Conservation (phyloP, 2,888 invertebrate genomes). For the Agrotis puta region DNA sequence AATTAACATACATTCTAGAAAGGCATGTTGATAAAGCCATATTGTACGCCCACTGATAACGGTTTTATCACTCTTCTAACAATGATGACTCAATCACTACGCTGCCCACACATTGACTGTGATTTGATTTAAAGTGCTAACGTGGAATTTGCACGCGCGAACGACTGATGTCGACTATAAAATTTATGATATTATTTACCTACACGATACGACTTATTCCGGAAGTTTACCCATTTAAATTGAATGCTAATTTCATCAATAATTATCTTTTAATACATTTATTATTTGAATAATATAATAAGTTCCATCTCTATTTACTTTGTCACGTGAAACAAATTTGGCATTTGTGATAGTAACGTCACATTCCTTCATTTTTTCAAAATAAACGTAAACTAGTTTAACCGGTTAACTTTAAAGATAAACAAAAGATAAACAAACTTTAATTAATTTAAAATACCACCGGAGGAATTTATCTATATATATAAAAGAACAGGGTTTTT, state of each 20-base stretch:
- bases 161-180: neutral
- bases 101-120: constrained; percentile 11
- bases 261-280: neutral
- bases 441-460: constrained; percentile 2
- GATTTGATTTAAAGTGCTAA: constrained; percentile 37
- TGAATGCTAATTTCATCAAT: neutral
- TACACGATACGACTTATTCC: neutral
- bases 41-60: constrained; percentile 60
- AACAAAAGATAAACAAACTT: neutral
- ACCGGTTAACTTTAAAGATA: neutral
- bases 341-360: neutral
- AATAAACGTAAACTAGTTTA: too few relatives aligned
- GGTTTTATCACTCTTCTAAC: constrained; percentile 48
- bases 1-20: constrained; percentile 40
- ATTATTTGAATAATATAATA: neutral
- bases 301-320: neutral
- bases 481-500: too few relatives aligned
- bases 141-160: neutral
- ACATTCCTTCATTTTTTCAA: neutral
- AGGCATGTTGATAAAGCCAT: constrained; percentile 54
- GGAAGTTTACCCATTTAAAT: neutral
- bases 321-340: neutral
- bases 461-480: constrained; percentile 38
- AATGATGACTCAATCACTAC: constrained; percentile 49
- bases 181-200: neutral